These are phyloP conservation scores for Helogale parvula DNA, from an alignment of 2,113 vertebrate species.

Conservation along the genomic window DNA sequence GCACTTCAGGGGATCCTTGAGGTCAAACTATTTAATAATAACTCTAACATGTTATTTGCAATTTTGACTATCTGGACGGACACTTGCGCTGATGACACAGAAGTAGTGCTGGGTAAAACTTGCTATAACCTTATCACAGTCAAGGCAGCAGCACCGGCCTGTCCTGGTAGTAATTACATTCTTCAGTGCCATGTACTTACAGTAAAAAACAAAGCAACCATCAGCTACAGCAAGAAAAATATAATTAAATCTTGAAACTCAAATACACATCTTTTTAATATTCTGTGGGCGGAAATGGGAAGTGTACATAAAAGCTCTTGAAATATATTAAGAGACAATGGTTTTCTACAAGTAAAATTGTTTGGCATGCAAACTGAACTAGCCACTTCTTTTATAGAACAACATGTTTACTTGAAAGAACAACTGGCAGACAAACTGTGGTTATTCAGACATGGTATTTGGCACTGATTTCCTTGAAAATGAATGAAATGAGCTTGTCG, in stretches of 20 bases:
- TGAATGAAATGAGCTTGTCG: background rate
- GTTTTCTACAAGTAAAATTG: background rate
- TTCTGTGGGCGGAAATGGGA: background rate
- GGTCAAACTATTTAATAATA: background rate
- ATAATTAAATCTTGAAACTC: background rate
- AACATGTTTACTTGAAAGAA: background rate
- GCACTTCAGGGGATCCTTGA: background rate
- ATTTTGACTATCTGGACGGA: background rate
- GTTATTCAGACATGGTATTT: background rate
- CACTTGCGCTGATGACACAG: background rate
- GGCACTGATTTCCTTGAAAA: constrained; percentile 13
- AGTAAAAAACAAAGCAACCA: background rate
- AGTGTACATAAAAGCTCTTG: background rate
- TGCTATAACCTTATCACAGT: background rate
- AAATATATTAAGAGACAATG: background rate
- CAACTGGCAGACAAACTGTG: background rate
- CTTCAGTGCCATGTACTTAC: background rate
- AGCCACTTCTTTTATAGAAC: background rate
- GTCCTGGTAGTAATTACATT: background rate
- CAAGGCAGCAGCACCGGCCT: background rate
- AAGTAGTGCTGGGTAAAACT: background rate
- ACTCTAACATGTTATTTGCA: background rate
- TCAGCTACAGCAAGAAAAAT: background rate
- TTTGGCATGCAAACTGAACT: background rate
- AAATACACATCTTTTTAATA: background rate